These are phyloP conservation scores for Platycheirus albimanus DNA, from an alignment of 2,888 invertebrate species.

Conservation along the genomic window DNA sequence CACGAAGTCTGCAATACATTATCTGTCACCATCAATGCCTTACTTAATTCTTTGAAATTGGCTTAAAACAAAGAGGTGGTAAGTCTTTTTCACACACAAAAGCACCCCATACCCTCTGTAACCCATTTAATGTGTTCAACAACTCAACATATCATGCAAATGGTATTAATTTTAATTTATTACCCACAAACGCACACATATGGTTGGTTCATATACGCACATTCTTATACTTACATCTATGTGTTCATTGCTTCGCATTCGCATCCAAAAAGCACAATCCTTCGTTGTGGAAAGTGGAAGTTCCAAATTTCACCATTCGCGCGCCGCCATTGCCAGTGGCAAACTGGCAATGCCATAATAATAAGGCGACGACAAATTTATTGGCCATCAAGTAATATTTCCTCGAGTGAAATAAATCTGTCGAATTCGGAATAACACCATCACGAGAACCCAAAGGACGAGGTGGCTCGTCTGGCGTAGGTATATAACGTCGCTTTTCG, in stretches of 20 bases:
- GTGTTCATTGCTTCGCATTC: neutral
- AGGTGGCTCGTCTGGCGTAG: too few species aligned
- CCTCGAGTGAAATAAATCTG: conserved; percentile 64
- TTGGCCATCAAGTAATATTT: conserved; percentile 68
- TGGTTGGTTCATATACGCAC: neutral
- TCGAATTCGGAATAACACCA: conserved; percentile 57
- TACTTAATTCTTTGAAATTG: neutral
- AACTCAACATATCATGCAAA: conserved; percentile 40
- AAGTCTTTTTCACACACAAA: neutral
- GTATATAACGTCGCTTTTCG: conserved; percentile 1
- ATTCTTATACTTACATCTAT: neutral
- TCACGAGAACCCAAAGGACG: too few species aligned
- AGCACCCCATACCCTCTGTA: too few species aligned
- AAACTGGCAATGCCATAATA: conserved; percentile 42
- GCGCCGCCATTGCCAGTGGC: too few species aligned
- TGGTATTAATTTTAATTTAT: conserved; percentile 51
- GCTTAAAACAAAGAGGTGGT: neutral
- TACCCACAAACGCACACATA: conserved; percentile 26
- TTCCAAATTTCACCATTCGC: conserved; percentile 22
- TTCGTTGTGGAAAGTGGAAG: neutral
- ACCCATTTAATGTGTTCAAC: conserved; percentile 16
- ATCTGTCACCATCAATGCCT: too few species aligned
- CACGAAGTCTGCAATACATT: too few species aligned
- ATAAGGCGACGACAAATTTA: conserved; percentile 70
- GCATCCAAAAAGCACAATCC: conserved; percentile 3